Evolutionary conservation across 2,113 vertebrate genomes (phyloP), one percentile per base, ranked within the genome.

Genomic region (Phasianus colchicus): DNA sequence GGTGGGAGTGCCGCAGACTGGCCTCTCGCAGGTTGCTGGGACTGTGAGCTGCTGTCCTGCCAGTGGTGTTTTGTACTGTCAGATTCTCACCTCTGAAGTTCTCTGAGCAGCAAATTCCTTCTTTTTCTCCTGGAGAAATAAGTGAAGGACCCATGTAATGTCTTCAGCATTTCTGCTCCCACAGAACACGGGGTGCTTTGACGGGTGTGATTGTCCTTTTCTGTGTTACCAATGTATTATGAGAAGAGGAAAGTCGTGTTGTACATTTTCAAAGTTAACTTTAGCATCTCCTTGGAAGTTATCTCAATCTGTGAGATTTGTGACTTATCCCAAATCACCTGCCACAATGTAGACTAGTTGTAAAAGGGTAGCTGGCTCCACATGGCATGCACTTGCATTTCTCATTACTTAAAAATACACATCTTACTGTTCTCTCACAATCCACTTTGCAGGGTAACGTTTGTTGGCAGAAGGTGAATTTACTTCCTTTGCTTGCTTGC

Each of bases 101-200:
- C 42, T 89, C 64, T 52, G 78, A 89, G 34, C 71, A 93, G 82
- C 89, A 80, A 71, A 70, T 58, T 82, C 71, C 75, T 88, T 50
- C 47, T 89, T 72, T 80, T 88, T 52, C 79, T 83, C 47, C n/a
- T 55, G 22, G 57, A 80, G 64, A 93, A 94, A 77, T 83, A 93
- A 52, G 57, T 69, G 7, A 91, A 74, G 12, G 78, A 93, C 64
- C 83, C 61, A 57, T 36, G 10, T 90, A 90, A 88, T 88, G 83
- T 81, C 63, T 55, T 69, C 82, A 93, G 30, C 52, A 38, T 83
- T 34, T 86, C 61, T 32, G 54, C 92, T 93, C 85, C 73, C 76
- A 84, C 79, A 81, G 40, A 55, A 86, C 76, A 38, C 2, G 0
- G 36, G 32, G 34, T 57, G 45, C 87, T 92, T 70, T 54, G 74